A percentile compares a stretch with the other conserved stretches of the same genome.
Evolutionary conservation across 2,888 invertebrate genomes (phyloP).

Genomic region (Clitarchus hookeri): DNA sequence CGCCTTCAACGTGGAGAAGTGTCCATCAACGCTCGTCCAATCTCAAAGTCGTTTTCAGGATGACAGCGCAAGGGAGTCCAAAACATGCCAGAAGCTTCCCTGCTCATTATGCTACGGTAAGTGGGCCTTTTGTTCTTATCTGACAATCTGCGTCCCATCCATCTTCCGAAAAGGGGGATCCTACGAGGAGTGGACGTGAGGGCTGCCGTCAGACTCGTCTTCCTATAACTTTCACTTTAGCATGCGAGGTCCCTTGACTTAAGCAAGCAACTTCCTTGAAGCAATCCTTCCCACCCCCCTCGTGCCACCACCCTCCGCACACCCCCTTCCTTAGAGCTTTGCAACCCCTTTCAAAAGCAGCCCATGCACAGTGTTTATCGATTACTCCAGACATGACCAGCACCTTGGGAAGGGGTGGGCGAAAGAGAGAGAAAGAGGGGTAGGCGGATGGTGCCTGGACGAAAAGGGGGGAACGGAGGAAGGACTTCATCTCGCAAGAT

Average conservation of each 20-base stretch:
- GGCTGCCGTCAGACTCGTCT: not conserved
- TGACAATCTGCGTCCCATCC: not conserved
- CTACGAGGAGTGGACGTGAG: not conserved
- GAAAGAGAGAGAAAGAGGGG: slow-evolving; percentile 24
- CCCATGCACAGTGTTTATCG: slow-evolving; percentile 42
- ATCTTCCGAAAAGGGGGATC: not conserved
- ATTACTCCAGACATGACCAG: slow-evolving; percentile 43
- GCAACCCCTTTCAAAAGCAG: slow-evolving; percentile 26
- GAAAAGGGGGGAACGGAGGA: slow-evolving; percentile 27
- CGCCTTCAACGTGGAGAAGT: not conserved
- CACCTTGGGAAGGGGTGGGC: slow-evolving; percentile 39
- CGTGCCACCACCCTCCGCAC: not conserved
- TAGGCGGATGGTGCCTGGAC: not conserved
- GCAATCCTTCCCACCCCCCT: slow-evolving; percentile 22
- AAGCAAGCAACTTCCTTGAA: slow-evolving; percentile 27
- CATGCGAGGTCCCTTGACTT: slow-evolving; percentile 28
- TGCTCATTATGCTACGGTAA: not conserved
- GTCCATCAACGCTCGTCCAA: not conserved
- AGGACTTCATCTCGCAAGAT: slow-evolving; percentile 43
- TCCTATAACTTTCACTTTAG: slow-evolving; percentile 17
- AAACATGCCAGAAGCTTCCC: not conserved
- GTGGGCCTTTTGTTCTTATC: slow-evolving; percentile 4
- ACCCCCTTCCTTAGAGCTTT: not conserved
- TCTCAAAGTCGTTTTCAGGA: not conserved
- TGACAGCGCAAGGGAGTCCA: not conserved